A percentile compares a stretch with the other conserved stretches of the same genome.
Evolutionary conservation across 1,140 invertebrate species (phyloP).

Genomic region (Aphaenogaster rudis): DNA sequence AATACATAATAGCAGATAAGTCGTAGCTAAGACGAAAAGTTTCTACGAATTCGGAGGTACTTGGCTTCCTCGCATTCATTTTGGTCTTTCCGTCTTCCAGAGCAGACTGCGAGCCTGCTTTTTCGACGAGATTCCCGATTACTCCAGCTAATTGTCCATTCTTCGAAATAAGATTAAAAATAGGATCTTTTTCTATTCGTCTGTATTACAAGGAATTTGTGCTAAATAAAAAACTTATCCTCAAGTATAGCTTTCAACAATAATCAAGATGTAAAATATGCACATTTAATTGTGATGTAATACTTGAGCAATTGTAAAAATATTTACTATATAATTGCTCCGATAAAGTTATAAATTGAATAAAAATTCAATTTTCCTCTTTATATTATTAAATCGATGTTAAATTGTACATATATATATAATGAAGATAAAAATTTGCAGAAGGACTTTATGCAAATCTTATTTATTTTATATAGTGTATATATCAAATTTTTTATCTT

Average conservation of each 20-base stretch:
- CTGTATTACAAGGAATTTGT: neutral
- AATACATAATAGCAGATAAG: neutral
- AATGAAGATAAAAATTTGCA: neutral
- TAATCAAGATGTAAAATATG: neutral
- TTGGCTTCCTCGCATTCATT: constrained; percentile 14
- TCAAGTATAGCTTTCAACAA: neutral
- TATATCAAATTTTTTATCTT: neutral
- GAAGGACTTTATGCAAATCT: neutral
- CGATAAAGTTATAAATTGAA: neutral
- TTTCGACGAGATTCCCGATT: constrained; percentile 25
- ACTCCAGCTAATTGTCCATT: constrained; percentile 33
- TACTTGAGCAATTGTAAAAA: neutral
- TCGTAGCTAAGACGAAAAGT: constrained; percentile 16
- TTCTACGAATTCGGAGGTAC: constrained; percentile 37
- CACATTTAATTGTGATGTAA: neutral
- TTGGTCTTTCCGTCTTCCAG: neutral
- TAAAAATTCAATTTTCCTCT: neutral
- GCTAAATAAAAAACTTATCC: neutral
- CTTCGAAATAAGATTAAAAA: constrained; percentile 7
- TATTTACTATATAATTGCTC: neutral
- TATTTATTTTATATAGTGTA: too few species aligned
- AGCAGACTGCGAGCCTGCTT: constrained; percentile 45
- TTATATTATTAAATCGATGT: neutral
- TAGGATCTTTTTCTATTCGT: neutral
- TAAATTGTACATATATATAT: neutral